Evolutionary conservation across 2,797 vertebrate genomes (phyloP).

Genomic region (Eurystomus glaucurus): DNA sequence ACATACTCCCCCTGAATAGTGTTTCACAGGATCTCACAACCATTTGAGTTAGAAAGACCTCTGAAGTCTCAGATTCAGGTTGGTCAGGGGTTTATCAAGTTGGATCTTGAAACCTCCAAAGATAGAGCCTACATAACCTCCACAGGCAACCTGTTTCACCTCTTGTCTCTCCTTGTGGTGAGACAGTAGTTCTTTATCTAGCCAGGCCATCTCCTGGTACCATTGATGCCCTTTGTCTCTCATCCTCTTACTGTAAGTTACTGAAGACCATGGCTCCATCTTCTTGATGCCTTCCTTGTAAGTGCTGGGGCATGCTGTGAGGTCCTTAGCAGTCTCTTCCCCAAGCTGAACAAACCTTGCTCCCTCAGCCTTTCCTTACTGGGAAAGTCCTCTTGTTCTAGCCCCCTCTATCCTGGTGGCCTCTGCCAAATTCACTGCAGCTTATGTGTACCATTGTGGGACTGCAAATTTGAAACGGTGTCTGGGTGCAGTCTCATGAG

Average conservation of each 20-base stretch:
- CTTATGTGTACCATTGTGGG: neutral
- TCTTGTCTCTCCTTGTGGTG: neutral
- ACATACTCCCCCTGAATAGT: neutral
- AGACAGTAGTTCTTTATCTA: neutral
- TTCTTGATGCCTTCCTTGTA: neutral
- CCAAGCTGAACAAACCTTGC: neutral
- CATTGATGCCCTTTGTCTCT: neutral
- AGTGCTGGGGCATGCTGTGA: neutral
- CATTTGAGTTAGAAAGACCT: neutral
- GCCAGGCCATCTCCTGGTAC: neutral
- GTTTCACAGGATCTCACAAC: neutral
- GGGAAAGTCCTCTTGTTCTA: neutral
- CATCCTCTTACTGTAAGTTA: fast-evolving
- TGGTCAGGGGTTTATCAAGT: neutral
- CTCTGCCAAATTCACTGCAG: neutral
- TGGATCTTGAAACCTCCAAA: neutral
- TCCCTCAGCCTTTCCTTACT: neutral
- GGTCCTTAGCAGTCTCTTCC: neutral
- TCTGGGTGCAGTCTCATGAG: neutral
- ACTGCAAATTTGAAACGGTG: neutral
- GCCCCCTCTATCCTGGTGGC: neutral
- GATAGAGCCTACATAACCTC: neutral
- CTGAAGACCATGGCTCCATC: neutral
- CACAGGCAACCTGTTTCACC: neutral
- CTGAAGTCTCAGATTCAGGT: neutral